These are phyloP conservation scores for Myotis lucifugus DNA, from an alignment of 2,113 vertebrate genomes.

Conservation along the genomic window DNA sequence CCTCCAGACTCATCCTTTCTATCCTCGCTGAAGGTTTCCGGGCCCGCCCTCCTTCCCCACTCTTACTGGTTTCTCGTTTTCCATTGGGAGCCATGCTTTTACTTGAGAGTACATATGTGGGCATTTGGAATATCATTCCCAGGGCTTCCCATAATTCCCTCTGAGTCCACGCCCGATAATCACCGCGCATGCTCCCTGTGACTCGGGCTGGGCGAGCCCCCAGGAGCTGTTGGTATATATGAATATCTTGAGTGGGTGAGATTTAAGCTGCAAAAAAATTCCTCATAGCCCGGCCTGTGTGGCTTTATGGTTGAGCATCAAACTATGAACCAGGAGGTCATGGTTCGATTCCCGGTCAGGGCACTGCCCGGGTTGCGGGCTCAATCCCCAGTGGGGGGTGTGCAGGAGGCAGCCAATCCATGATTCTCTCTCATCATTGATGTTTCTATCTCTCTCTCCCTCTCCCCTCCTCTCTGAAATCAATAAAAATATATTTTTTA, in stretches of 20 bases:
- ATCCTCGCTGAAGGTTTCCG: not conserved
- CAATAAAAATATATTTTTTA: too few species aligned
- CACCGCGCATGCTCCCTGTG: not conserved
- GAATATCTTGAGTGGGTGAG: not conserved
- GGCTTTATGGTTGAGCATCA: too few species aligned
- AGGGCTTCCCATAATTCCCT: not conserved
- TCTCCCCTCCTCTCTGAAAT: too few species aligned
- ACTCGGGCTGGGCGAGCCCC: not conserved
- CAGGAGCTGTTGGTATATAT: not conserved
- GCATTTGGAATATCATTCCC: constrained; percentile 14
- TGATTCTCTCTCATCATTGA: too few species aligned
- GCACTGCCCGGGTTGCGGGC: too few species aligned
- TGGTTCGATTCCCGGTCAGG: too few species aligned
- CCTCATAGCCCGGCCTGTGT: too few species aligned
- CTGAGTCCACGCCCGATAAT: not conserved
- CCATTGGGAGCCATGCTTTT: not conserved
- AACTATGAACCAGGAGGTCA: too few species aligned
- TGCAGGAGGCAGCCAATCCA: too few species aligned
- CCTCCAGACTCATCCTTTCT: not conserved
- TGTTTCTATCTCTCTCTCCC: too few species aligned
- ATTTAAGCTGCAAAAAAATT: not conserved
- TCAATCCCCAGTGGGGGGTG: too few species aligned
- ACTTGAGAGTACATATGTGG: not conserved
- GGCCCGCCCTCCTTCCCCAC: too few species aligned
- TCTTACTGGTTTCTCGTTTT: not conserved